These are phyloP conservation scores for Podilymbus podiceps DNA, from an alignment of 2,113 vertebrate species.

Conservation along the genomic window DNA sequence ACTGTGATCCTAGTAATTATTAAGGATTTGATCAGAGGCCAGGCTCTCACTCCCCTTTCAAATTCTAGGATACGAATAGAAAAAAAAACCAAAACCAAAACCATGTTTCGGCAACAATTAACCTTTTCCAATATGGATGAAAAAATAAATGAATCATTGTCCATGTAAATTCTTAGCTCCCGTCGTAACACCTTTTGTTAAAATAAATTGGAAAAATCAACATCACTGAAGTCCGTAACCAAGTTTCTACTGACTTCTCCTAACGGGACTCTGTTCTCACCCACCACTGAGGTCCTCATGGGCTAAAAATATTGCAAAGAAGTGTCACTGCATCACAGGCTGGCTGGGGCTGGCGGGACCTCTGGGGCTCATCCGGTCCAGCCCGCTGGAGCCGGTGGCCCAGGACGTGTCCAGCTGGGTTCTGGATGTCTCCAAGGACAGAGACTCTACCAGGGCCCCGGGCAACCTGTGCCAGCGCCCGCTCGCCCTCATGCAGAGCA, in stretches of 20 bases:
- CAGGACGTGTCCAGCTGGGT: accelerated
- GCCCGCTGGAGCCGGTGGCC: background rate
- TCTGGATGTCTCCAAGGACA: background rate
- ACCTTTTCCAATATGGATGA: background rate
- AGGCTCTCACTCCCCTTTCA: background rate
- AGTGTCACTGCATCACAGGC: too few species aligned
- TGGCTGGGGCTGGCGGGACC: too few species aligned
- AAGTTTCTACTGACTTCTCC: background rate
- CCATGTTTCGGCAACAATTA: background rate
- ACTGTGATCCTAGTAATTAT: background rate
- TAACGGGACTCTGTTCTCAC: too few species aligned
- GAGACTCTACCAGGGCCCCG: background rate
- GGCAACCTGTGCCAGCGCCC: background rate
- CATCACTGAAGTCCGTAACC: accelerated
- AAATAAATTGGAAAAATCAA: background rate
- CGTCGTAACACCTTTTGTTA: background rate
- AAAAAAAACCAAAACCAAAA: background rate
- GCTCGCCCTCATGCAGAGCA: accelerated
- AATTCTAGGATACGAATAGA: background rate
- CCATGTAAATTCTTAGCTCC: background rate
- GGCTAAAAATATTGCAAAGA: background rate
- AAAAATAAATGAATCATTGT: background rate
- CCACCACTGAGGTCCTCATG: background rate
- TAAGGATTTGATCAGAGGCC: background rate
- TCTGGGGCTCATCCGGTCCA: background rate